A percentile compares a stretch with the other conserved stretches of the same genome.
Evolutionary conservation across 2,113 vertebrate genomes (phyloP).

Genomic region (Hippolais icterina): DNA sequence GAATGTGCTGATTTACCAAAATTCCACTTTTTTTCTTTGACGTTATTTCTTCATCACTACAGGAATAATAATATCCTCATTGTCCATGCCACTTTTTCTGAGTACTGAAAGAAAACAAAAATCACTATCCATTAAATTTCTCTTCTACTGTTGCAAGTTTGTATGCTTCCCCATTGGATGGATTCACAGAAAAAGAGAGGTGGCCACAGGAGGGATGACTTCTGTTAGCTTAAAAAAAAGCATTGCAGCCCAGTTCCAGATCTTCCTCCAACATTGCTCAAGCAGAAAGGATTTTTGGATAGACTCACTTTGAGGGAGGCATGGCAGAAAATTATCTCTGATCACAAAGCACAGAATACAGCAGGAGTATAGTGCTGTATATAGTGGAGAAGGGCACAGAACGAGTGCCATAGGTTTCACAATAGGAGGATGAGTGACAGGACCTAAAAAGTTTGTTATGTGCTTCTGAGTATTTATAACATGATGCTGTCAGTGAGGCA

Average conservation of each 20-base stretch:
- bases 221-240: neutral
- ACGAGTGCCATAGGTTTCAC: neutral
- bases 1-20: neutral
- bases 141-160: neutral
- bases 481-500: neutral
- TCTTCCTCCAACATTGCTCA: neutral
- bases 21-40: neutral
- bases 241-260: neutral
- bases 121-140: neutral
- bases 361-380: accelerated
- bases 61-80: neutral
- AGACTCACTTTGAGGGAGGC: neutral
- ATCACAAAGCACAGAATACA: neutral
- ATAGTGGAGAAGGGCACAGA: neutral
- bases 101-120: neutral
- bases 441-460: neutral
- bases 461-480: neutral
- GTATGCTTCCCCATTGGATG: accelerated
- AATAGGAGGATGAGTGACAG: neutral
- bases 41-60: neutral
- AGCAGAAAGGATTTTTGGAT: neutral
- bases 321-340: neutral
- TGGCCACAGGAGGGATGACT: neutral
- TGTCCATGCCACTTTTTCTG: neutral
- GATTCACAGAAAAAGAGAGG: neutral